Base-by-base conservation (phyloP, 1,140 invertebrate species). In the Hycleus phaleratus region DNA sequence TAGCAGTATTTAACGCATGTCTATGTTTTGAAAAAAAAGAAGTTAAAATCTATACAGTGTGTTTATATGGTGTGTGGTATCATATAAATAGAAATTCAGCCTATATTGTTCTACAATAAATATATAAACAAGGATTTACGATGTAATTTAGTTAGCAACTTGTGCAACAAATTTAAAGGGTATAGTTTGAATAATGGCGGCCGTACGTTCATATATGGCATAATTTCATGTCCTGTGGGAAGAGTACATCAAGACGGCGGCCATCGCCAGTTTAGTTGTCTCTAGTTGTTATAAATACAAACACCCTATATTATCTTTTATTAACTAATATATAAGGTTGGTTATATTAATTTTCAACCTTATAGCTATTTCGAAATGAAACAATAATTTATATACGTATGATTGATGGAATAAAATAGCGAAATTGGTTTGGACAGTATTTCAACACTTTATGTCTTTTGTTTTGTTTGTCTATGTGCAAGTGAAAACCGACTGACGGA, bases 151-250 rank as follows among this genome's bases (percentile, higher is more conserved):
- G 60, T 61, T 61, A 61, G 51, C 50, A 61, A 61, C 60, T 61
- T 61, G 60, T 54, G 60, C 56, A 61, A 61, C 60, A 61, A 61
- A 61, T 61, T 61, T 61, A 61, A 61, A 61, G 60, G 60, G 60
- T 58, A 61, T 61, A 58, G 56, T 61, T 61, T 61, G 60, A 61
- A 61, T 61, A 61, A 61, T 61, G 60, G 60, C 48, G 56, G 46
- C 60, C 47, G 58, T 61, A 61, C 51, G 60, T 61, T 61, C 60
- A 61, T 61, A 61, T 61, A 52, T 46, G 56, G 60, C 60, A 58
- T 58, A 58, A 61, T 61, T 61, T 58, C 55, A 42, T 49, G 47
- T 61, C 60, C 60, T 61, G 56, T 46, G 60, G 60, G 60, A 61
- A 61, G 60, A 58, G 55, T 61, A 61, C 55, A 61, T 61, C 60